Conservation (phyloP, 2,797 vertebrate species). For the Centropyge bicolor region DNA sequence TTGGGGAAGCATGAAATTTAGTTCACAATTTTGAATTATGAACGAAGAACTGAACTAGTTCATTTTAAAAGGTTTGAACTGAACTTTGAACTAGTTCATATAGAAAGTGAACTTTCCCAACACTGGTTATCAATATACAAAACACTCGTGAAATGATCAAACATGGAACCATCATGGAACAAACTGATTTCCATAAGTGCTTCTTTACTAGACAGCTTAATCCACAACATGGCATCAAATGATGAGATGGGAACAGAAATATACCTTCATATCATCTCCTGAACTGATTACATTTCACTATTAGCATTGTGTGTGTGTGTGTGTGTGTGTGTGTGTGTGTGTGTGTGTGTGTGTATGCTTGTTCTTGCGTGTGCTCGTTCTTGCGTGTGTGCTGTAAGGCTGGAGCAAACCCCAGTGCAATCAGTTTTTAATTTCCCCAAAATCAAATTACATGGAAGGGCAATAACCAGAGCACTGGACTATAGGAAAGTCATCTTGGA, state of each 20-base stretch:
- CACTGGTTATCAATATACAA: background rate
- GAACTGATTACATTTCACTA: constrained; percentile 50
- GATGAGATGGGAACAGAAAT: constrained; percentile 37
- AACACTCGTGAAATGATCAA: constrained; percentile 9
- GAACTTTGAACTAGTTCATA: no score
- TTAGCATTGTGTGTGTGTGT: constrained; percentile 4
- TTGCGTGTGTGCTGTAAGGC: constrained; percentile 21
- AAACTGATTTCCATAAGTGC: constrained; percentile 8
- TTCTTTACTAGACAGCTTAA: constrained; percentile 20
- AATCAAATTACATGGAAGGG: constrained; percentile 77
- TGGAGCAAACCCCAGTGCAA: constrained; percentile 67
- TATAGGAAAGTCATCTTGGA: constrained; percentile 64
- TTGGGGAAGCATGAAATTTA: no score
- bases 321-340: background rate
- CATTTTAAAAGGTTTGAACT: no score
- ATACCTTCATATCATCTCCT: constrained; percentile 29
- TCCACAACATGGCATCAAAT: constrained; percentile 1
- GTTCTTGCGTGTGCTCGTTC: constrained; percentile 3
- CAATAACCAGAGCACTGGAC: constrained; percentile 72
- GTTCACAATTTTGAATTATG: no score
- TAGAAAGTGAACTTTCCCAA: no score
- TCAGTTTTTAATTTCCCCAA: constrained; percentile 79
- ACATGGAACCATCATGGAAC: background rate
- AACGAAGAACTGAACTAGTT: no score
- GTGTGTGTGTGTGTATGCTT: constrained; percentile 6